Conservation (phyloP, 2,797 vertebrate genomes). For the Melanotaenia pygmaea region DNA sequence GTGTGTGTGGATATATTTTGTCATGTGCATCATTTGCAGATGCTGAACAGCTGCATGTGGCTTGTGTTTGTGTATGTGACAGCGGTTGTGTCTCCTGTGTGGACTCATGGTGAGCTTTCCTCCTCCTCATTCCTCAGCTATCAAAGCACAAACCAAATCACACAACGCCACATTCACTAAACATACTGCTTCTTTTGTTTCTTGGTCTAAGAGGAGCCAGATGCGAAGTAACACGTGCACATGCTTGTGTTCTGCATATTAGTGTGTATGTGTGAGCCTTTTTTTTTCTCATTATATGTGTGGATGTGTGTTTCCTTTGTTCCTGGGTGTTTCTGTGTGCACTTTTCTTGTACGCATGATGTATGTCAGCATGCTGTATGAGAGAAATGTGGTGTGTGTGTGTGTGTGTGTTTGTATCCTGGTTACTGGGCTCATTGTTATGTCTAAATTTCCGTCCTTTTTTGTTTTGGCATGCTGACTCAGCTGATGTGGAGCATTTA, state of each 20-base stretch:
- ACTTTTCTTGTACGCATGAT: conserved; percentile 18
- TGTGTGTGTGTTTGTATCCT: conserved; percentile 23
- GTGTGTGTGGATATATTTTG: conserved; percentile 24
- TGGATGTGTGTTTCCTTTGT: conserved; percentile 33
- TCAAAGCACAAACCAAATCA: conserved; percentile 71
- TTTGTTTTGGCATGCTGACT: conserved; percentile 68
- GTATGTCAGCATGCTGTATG: conserved; percentile 4
- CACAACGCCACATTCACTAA: conserved; percentile 54
- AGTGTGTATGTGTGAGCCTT: conserved; percentile 14
- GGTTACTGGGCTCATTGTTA: conserved; percentile 40
- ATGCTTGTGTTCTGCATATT: conserved; percentile 49
- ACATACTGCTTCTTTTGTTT: conserved; percentile 77
- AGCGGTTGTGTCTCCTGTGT: conserved; percentile 43
- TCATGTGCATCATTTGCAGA: conserved; percentile 55
- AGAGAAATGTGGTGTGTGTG: conserved; percentile 9
- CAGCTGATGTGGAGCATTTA: conserved; percentile 73
- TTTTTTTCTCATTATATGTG: conserved; percentile 2
- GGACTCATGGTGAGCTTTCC: conserved; percentile 37
- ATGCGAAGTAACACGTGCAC: conserved; percentile 64
- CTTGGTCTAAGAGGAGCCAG: conserved; percentile 77
- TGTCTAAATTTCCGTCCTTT: conserved; percentile 44
- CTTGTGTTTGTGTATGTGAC: conserved; percentile 78
- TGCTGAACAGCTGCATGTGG: conserved; percentile 76
- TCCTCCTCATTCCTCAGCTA: conserved; percentile 65
- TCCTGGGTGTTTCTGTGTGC: conserved; percentile 36